Evolutionary conservation across 2,797 vertebrate species (phyloP).

Genomic region (Onychomys arenicola): DNA sequence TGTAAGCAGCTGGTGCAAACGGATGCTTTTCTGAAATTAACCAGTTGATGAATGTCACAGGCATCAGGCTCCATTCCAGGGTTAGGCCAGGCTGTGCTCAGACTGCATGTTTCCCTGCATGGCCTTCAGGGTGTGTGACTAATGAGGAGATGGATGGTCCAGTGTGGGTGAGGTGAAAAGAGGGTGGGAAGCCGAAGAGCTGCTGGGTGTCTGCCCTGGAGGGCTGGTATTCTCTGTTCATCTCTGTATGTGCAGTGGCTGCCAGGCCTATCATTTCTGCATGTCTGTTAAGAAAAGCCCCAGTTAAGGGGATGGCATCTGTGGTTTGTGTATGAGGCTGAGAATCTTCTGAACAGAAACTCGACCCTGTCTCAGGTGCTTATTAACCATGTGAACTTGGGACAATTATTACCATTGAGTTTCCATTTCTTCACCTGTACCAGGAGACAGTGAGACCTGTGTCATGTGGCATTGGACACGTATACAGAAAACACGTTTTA

Average conservation of each 20-base stretch:
- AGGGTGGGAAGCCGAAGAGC: not conserved
- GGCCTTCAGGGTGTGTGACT: conserved; percentile 38
- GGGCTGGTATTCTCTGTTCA: not conserved
- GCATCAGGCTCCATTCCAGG: conserved; percentile 68
- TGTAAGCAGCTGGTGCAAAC: conserved; percentile 82
- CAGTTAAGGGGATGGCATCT: not conserved
- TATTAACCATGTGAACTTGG: not conserved
- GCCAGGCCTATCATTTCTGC: not conserved
- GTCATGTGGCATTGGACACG: not conserved
- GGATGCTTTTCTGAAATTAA: conserved; percentile 81
- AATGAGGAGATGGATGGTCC: conserved; percentile 11
- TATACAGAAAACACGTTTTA: not conserved
- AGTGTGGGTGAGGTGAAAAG: fast-evolving
- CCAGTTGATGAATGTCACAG: conserved; percentile 78
- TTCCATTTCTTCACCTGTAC: not conserved
- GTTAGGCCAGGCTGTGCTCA: conserved; percentile 39
- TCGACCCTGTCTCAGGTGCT: not conserved
- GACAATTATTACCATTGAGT: not conserved
- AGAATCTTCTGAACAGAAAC: not conserved
- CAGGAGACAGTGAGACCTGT: not conserved
- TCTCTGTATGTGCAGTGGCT: not conserved
- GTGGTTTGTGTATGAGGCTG: not conserved
- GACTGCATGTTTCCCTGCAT: not conserved
- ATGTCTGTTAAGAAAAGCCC: not conserved
- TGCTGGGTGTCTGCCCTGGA: not conserved